Evolutionary conservation across 2,888 invertebrate genomes (phyloP), one percentile per base, ranked within the genome.

Genomic region (Eretmocerus hayati): DNA sequence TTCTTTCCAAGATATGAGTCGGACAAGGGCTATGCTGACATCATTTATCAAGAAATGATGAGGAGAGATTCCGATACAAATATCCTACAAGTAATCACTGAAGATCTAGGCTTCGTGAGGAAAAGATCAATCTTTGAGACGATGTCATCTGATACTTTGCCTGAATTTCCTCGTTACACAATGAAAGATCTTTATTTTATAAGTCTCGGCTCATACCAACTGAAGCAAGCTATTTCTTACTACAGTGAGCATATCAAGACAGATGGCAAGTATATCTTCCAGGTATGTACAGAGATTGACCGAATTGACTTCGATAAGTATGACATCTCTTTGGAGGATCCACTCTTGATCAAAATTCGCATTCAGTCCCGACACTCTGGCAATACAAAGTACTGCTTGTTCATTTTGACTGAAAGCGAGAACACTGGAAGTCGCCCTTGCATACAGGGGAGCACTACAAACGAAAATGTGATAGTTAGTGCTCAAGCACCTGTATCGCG

Each of bases 201-300:
- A 11, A 9, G 22, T 13, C 19, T 40, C 3, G 39, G 42, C 2
- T 5, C 21, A 11, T 48, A 39, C 26, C 43, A 43, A 19, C 4
- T 44, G 4, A 49, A 49, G n/a, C 30, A 49, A 44, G 40, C 41
- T 2, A 22, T 31, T 15, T 45, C 40, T 2, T 49, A 49, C 18
- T 39, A 38, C 4, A 20, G 13, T n/a, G 45, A 49, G 37, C 40
- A 49, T 20, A 5, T 40, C 2, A 26, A 18, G 9, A 16, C 23
- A 1, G 20, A 38, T 31, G 42, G 46, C 16, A 15, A 22, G 3
- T 38, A 42, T 19, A 19, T 23, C 5, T 21, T 50, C 6, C 9
- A 33, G 23, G 5, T 42, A 30, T 31, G 13, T 42, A 16, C 16
- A 23, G 16, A 41, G 18, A 23, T 32, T 36, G 21, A 16, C 4